Evolutionary conservation across 1,140 invertebrate genomes (phyloP).

Genomic region (Hyles vespertilio): DNA sequence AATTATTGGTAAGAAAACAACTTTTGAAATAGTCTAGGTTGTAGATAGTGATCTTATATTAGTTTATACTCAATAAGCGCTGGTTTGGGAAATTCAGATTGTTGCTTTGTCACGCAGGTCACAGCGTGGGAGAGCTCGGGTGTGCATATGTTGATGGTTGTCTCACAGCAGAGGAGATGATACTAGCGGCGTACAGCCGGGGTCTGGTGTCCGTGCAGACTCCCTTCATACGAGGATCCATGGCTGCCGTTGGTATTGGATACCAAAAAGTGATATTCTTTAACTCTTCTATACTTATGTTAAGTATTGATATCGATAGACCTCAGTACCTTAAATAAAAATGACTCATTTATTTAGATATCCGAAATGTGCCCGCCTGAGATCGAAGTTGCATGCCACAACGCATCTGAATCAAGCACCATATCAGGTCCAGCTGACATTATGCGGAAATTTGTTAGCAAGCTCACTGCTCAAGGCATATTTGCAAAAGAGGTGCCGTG

Average conservation of each 20-base stretch:
- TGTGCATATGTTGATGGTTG: neutral
- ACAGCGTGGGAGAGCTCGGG: no score
- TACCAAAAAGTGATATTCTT: neutral
- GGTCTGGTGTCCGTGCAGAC: constrained; percentile 3
- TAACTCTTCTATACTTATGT: no score
- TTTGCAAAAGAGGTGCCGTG: constrained; percentile 84
- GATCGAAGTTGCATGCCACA: constrained; percentile 86
- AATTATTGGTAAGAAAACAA: constrained; percentile 78
- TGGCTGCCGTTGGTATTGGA: constrained; percentile 9
- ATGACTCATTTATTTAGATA: constrained; percentile 39
- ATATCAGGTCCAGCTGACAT: constrained; percentile 83
- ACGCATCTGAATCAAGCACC: constrained; percentile 83
- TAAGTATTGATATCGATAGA: no score
- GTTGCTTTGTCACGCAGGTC: neutral
- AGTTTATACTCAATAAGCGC: no score
- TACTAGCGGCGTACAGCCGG: constrained; percentile 5
- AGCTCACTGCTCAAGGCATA: constrained; percentile 79
- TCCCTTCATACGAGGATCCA: constrained; percentile 2
- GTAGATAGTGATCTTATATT: no score
- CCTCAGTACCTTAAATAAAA: neutral
- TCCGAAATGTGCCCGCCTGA: constrained; percentile 73
- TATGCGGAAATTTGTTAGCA: constrained; percentile 77
- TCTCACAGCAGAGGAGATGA: constrained; percentile 9
- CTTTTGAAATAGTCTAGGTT: no score
- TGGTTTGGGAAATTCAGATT: no score